Base-by-base conservation (phyloP, 2,888 invertebrate genomes). In the Raillietiella orientalis region DNA sequence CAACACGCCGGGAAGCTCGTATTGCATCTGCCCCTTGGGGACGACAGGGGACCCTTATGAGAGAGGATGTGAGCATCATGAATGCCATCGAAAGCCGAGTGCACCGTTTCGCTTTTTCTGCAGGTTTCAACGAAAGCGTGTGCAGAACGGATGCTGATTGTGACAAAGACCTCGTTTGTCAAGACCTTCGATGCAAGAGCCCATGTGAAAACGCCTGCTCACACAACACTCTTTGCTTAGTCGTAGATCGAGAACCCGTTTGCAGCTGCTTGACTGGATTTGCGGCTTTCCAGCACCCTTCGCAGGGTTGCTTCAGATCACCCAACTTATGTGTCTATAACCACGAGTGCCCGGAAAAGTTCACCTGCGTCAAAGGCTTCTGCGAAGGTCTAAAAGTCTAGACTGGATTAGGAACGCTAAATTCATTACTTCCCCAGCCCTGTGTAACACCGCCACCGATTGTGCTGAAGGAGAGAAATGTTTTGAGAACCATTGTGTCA, bases 381-480 rank as follows among this genome's bases (percentile, higher is more conserved):
- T 82, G 79, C 43, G 58, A 62, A n/a, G n/a, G n/a, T n/a, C n/a
- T n/a, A n/a, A n/a, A n/a, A n/a, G n/a, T n/a, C n/a, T n/a, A n/a
- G n/a, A n/a, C n/a, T n/a, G n/a, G n/a, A n/a, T n/a, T n/a, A n/a
- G n/a, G n/a, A n/a, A n/a, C n/a, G n/a, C n/a, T n/a, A n/a, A n/a
- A n/a, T n/a, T n/a, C n/a, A n/a, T n/a, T n/a, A n/a, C n/a, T n/a
- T n/a, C n/a, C 33, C 11, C 33, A 38, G 55, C 65, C 10, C 67
- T 72, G 13, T 79, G 77, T 38, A 58, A 64, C 32, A 59, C 64
- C 39, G 55, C 59, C 16, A 56, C 58, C 26, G 75, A 77, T 39
- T 79, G 77, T 41, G 66, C 67, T 4, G 43, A 49, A 9, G 74
- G 70, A 13, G 77, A 79, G 40, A 54, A 59, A 34, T 82, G 79